Base-by-base conservation (phyloP, 2,797 vertebrate species). In the Mormyrus hasselquistii region DNA sequence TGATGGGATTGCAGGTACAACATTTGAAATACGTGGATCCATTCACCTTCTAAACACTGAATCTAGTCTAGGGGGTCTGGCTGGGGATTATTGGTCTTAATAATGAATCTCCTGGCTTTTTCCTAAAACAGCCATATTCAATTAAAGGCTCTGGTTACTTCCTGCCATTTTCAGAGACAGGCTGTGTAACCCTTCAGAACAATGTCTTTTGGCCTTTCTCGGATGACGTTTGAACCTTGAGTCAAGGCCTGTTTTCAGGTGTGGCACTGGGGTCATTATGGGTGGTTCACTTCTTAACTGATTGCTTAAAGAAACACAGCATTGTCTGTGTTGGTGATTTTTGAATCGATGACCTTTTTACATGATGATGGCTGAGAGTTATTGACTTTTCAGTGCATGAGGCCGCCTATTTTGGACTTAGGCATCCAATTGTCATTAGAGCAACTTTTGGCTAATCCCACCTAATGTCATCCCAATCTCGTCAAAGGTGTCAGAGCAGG, bases 401-500 rank as follows among this genome's bases (percentile, higher is more conserved):
- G 49, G 22, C 10, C 4, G 2, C 10, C 73, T 52, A 88, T 94
- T 94, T 92, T 90, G 93, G 93, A 89, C 84, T 91, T 85, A 91
- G 92, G 94, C 94, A 93, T 95, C 94, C 92, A 92, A 14, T 91
- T 91, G 92, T 94, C 93, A 93, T 92, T 92, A 90, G 91, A 95
- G 93, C 93, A 90, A 91, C 87, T 91, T 90, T 91, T 90, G 89
- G 79, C 76, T 91, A 92, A 92, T 92, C 91, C 90, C 88, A 83
- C 90, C 59, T 59, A n/a, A 90, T 90, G 92, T 90, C 25, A 87
- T 92, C 90, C 41, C 16, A 47, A 50, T 52, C 22, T 6, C 9
- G 4, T 25, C 50, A 22, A 50, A 84, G 47, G 47, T 2, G n/a
- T 49, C n/a, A n/a, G 47, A 38, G n/a, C 82, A 49, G 79, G 44